Evolutionary conservation across 2,888 invertebrate genomes (phyloP), one percentile per base, ranked within the genome.

Genomic region (Polyommatus iphigenia): DNA sequence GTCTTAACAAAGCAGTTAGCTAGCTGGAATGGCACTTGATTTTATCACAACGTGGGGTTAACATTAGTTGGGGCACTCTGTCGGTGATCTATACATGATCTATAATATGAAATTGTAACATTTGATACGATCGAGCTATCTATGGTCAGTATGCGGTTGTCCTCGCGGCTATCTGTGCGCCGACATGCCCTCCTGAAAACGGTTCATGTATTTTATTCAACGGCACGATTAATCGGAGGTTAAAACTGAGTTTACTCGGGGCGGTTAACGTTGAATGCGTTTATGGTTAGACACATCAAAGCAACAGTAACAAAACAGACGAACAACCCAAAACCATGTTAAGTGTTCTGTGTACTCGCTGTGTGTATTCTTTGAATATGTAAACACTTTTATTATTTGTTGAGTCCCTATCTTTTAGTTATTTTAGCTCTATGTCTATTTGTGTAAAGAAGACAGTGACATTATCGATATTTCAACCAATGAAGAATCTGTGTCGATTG

Each of bases 1-100:
- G 41, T 36, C 8, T 41, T 41, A 36, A 41, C 59, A 59, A 62
- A 62, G 62, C 62, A 62, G 73, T 73, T 50, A 73, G 72, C 72
- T 72, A 72, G 46, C 46, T 73, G 46, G 50, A 50, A 73, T 73
- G 73, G 46, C 73, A 73, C 73, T 73, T 24, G 20, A 8, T 15
- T 13, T 72, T 41, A 78, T 71, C 50, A 77, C 67, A 79, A 71
- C 78, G 80, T 78, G 82, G 81, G 83, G 84, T 84, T 87, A 88
- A 73, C 46, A 73, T 73, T 78, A 80, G 82, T 46, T 80, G 86
- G 85, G 86, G 85, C 87, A 81, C 87, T 24, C 62, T 62, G 62
- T 62, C 62, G 62, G 62, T 62, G 62, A 62, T 62, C n/a, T 59
- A 59, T 59, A 20, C 2, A 57, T 57, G 57, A 57, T n/a, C 57